Evolutionary conservation across 2,797 vertebrate species (phyloP).

Genomic region (Lithobates sylvaticus): DNA sequence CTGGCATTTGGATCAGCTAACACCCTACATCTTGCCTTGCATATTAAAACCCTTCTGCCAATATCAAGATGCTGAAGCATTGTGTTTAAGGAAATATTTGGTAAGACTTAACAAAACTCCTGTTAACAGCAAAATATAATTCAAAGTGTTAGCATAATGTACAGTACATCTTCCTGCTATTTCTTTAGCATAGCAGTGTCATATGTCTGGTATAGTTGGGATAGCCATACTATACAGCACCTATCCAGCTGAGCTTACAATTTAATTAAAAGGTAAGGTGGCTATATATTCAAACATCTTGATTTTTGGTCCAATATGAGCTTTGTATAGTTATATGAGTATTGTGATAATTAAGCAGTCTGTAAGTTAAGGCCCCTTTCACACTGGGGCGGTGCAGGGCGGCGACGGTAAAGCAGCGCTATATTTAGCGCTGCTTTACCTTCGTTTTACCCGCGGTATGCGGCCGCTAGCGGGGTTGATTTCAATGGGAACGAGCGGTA

Average conservation of each 20-base stretch:
- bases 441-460: too few species aligned
- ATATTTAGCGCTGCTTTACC: too few species aligned
- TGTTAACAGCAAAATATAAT: slow-evolving; percentile 43
- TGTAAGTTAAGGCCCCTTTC: too few species aligned
- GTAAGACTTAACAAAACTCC: slow-evolving; percentile 73
- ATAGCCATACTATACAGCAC: too few species aligned
- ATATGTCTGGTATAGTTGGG: too few species aligned
- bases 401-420: too few species aligned
- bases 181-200: background rate
- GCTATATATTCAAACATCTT: too few species aligned
- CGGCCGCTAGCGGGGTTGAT: too few species aligned
- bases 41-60: slow-evolving; percentile 92
- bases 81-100: slow-evolving; percentile 76
- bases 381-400: too few species aligned
- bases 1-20: slow-evolving; percentile 98
- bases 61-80: slow-evolving; percentile 82
- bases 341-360: background rate
- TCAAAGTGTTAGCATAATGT: background rate
- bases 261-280: background rate
- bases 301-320: too few species aligned
- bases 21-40: slow-evolving; percentile 85
- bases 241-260: background rate
- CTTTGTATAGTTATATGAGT: background rate
- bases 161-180: background rate
- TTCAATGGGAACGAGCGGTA: too few species aligned